A percentile compares a stretch with the other conserved stretches of the same genome.
Evolutionary conservation across 2,797 vertebrate genomes (phyloP).

Genomic region (Alcedo atthis): DNA sequence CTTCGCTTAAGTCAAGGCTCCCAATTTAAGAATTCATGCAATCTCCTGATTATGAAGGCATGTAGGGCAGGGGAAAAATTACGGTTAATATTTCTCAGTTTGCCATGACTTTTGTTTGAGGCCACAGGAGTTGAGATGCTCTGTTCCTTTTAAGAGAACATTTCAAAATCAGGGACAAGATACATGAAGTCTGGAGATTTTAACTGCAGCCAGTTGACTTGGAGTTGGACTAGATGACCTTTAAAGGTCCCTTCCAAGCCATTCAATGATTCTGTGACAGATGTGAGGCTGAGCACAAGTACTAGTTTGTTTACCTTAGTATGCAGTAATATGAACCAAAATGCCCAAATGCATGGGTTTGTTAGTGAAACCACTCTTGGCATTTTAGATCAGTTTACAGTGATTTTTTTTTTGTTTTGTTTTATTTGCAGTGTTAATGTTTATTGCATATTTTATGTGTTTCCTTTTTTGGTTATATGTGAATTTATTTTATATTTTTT

Average conservation of each 20-base stretch:
- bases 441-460: background rate
- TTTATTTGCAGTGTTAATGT: background rate
- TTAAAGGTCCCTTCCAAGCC: background rate
- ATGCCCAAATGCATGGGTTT: background rate
- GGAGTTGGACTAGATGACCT: background rate
- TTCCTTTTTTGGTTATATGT: background rate
- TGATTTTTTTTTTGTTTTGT: background rate
- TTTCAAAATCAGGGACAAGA: background rate
- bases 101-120: background rate
- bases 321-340: background rate
- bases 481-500: background rate
- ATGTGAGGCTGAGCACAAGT: background rate
- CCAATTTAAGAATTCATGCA: background rate
- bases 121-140: background rate
- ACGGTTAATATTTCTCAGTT: background rate
- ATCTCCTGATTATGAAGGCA: background rate
- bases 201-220: background rate
- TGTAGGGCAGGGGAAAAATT: background rate
- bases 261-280: background rate
- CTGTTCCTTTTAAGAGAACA: background rate
- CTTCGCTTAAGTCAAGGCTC: background rate
- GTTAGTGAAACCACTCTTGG: background rate
- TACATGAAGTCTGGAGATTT: background rate
- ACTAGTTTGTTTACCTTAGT: background rate
- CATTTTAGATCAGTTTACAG: background rate